These are phyloP conservation scores for Tympanuchus pallidicinctus DNA, from an alignment of 2,113 vertebrate species.

Conservation along the genomic window DNA sequence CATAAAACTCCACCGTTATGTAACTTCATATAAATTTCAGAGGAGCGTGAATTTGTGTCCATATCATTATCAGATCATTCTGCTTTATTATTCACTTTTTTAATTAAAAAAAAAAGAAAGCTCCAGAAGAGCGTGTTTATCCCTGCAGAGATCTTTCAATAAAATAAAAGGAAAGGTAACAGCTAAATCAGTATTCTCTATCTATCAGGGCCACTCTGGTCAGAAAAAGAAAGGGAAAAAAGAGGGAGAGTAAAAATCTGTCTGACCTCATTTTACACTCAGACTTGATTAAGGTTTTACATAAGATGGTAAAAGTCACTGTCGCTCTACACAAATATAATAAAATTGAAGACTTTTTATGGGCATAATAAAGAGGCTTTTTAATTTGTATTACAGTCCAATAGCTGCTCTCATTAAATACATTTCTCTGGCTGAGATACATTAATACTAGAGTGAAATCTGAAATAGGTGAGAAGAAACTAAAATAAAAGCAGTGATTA, in stretches of 20 bases:
- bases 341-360: neutral
- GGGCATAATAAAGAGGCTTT: neutral
- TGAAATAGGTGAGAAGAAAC: neutral
- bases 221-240: neutral
- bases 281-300: conserved; percentile 25
- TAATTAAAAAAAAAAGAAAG: neutral
- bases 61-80: conserved; percentile 7
- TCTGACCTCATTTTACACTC: conserved; percentile 31
- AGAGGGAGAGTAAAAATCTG: neutral
- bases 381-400: neutral
- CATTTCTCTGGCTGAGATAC: neutral
- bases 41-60: conserved; percentile 24
- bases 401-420: neutral
- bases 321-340: neutral
- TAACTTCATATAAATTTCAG: conserved; percentile 10
- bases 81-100: conserved; percentile 38
- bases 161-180: conserved; percentile 5
- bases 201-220: neutral
- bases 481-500: neutral
- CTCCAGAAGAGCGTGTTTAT: neutral
- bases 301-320: neutral
- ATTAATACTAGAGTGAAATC: neutral
- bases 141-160: conserved; percentile 15
- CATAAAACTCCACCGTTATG: neutral
- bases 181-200: neutral